These are phyloP conservation scores for Ianthella basta DNA, from an alignment of 37 sponge, comb jelly and placozoan genomes.

Conservation along the genomic window DNA sequence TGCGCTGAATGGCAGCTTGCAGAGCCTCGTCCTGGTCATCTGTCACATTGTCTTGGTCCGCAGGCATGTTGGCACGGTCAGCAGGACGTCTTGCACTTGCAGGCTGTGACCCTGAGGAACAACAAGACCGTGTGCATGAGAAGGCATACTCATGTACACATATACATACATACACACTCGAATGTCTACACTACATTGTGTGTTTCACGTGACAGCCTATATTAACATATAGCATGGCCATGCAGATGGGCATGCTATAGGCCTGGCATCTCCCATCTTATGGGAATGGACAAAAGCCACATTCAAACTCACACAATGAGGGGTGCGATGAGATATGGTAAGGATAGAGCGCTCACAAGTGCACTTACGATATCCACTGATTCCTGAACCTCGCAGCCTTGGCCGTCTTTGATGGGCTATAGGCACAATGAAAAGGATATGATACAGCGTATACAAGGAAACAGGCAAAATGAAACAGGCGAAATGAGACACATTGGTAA, in stretches of 20 bases:
- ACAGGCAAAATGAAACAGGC: too few species aligned
- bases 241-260: too few species aligned
- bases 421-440: too few species aligned
- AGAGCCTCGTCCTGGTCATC: neutral
- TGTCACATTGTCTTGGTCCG: neutral
- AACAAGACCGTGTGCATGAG: neutral
- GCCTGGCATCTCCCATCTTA: too few species aligned
- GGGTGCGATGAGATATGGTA: neutral
- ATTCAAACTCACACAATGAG: neutral
- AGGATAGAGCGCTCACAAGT: neutral
- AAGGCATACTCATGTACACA: too few species aligned
- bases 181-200: neutral
- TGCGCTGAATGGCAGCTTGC: neutral
- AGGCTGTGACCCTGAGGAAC: neutral
- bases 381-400: conserved; percentile 2
- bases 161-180: neutral
- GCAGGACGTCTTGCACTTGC: neutral
- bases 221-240: too few species aligned
- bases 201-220: neutral
- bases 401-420: neutral
- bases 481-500: too few species aligned
- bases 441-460: too few species aligned
- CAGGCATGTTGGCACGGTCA: neutral
- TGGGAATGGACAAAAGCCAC: neutral
- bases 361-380: conserved; percentile 19